Evolutionary conservation across 2,797 vertebrate species (phyloP), one percentile per base, ranked within the genome.

Genomic region (Gambusia yucatana): DNA sequence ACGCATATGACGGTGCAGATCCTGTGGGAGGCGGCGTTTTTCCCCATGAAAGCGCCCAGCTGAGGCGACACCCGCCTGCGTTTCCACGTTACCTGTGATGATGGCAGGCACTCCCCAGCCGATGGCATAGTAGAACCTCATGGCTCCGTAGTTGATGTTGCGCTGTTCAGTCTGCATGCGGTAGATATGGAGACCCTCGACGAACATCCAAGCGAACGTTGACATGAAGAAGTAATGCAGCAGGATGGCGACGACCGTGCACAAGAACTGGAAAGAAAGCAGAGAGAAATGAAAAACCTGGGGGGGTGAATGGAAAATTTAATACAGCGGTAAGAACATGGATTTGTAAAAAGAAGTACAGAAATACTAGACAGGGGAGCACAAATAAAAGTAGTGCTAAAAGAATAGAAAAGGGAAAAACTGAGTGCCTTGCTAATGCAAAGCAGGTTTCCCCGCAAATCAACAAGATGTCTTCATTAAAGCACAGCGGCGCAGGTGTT

Each of bases 141-240:
- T 99, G 84, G 98, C 97, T 0, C 98, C 98, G 0, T 96, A 97
- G 95, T 99, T 98, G 92, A 99, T 95, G 3, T 99, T 99, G 77
- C 98, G 96, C 1, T 96, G 97, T 93, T 99, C 98, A 0, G 97
- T 98, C 94, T 98, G 98, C 97, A 99, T 98, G 77, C 98, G 97
- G 95, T 99, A 99, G 92, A 99, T 97, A 84, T 99, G 98, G 76
- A 99, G 97, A 28, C 97, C 97, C 89, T 99, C 97, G 84, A 99
- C 97, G 0, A 99, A 98, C 88, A 99, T 96, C 98, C 98, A 99
- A 30, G 98, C 97, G 2, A 99, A 99, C 0, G 97, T 97, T 78
- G 97, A 96, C 96, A 99, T 98, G 96, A 98, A 99, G 96, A 98
- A 99, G 93, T 99, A 99, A 94, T 99, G 98, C 75, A 99, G 96